Evolutionary conservation across 1,140 invertebrate genomes (phyloP), one percentile per base, ranked within the genome.

Genomic region (Tenebrio molitor): DNA sequence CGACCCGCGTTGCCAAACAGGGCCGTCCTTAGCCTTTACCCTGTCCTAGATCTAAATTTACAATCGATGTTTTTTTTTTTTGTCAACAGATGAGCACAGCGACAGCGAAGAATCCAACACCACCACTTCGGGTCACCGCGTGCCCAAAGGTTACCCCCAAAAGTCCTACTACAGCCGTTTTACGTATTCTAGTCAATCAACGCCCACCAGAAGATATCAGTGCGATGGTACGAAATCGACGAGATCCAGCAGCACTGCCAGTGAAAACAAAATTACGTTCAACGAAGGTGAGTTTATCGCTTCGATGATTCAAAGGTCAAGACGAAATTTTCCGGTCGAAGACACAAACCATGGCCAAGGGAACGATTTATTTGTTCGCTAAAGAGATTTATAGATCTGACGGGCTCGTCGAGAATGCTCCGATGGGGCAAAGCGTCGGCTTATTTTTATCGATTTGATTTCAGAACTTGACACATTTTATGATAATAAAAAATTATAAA

Each of bases 251-350:
- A 81, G 80, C 42, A 80, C 81, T 10, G 77, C 80, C 34, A 81
- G 79, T 73, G 81, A 82, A 65, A 78, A 71, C 16, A 82, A 82
- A 65, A 81, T 81, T 72, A 83, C 79, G 7, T 83, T 83, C 72
- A 83, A 83, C 73, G 81, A 83, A 81, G 81, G 81, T 82, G 74
- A 76, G 75, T 64, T 41, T n/a, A 41, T 29, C 25, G 5, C 42
- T 29, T 29, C n/a, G n/a, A n/a, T n/a, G n/a, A n/a, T n/a, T n/a
- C n/a, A n/a, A n/a, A n/a, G n/a, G n/a, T n/a, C n/a, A n/a, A n/a
- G n/a, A n/a, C n/a, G n/a, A n/a, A n/a, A n/a, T n/a, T n/a, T n/a
- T n/a, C n/a, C n/a, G n/a, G n/a, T n/a, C n/a, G n/a, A n/a, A n/a
- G n/a, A n/a, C n/a, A n/a, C n/a, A n/a, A n/a, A n/a, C n/a, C n/a